Base-by-base conservation (phyloP, 2,113 vertebrate genomes). In the Pitta sordida region DNA sequence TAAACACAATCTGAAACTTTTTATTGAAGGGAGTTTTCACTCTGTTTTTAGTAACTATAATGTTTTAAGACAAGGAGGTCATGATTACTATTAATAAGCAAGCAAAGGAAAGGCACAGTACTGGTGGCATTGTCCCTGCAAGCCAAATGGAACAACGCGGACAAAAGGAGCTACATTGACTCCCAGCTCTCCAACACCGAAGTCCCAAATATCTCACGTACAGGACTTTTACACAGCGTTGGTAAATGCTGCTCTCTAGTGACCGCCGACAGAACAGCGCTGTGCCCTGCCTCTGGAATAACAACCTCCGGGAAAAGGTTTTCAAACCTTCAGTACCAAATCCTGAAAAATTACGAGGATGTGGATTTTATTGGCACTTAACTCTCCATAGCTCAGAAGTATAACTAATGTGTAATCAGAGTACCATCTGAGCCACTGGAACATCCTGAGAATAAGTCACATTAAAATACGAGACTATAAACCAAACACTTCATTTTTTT, bases 241-340 rank as follows among this genome's bases (percentile, higher is more conserved):
- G 2, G 96, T 52, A 84, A 92, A 97, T 18, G 91, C 62, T 94
- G 97, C 97, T 97, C 97, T 75, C 98, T 95, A 96, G 96, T 90
- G 69, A 67, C 16, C 67, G 7, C 20, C 8, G 26, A 8, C 20
- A 49, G n/a, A 95, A 95, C 29, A 78, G 43, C 51, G 41, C 9
- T 3, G 17, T 14, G 27, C 43, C 39, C 37, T 2, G 18, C 32
- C 37, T 0, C 46, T 0, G 6, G 4, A 11, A 4, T 1, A 16
- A 26, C 6, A 3, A 6, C 8, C 51, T 26, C 8, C 59, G 9
- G 13, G 13, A 3, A 3, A 21, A 41, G 23, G 13, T 27, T 51
- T 24, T 2, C 59, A 55, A 32, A 11, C 22, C 46, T 34, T 6
- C n/a, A 2, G 13, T 0, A 21, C 19, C 3, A 27, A 53, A 8